Evolutionary conservation across 2,888 invertebrate species (phyloP).

Genomic region (Tetramorium bicarinatum): DNA sequence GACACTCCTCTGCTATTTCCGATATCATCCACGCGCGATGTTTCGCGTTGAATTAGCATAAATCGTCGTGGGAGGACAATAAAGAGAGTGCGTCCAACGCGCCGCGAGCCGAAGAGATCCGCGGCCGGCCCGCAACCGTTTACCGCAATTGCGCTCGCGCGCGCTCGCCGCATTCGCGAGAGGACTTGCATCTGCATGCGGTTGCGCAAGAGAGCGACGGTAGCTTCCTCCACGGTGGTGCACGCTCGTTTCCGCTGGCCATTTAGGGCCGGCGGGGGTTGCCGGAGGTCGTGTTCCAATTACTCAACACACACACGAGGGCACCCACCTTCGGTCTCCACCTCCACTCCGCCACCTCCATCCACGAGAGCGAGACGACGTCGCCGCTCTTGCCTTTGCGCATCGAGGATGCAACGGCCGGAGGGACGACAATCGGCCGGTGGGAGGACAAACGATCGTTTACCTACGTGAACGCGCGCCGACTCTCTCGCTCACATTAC

Average conservation of each 20-base stretch:
- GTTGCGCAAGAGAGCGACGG: slow-evolving; percentile 65
- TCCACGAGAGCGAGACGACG: slow-evolving; percentile 2
- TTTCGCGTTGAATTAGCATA: slow-evolving; percentile 79
- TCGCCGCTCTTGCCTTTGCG: slow-evolving; percentile 58
- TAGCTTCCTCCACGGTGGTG: slow-evolving; percentile 69
- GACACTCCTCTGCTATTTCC: slow-evolving; percentile 76
- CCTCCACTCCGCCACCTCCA: slow-evolving; percentile 66
- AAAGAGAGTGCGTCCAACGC: slow-evolving; percentile 60
- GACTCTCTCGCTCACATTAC: slow-evolving; percentile 49
- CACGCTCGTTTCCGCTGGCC: slow-evolving; percentile 83
- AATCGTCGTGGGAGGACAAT: slow-evolving; percentile 83
- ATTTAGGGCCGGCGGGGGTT: slow-evolving; percentile 84
- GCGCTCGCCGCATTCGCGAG: slow-evolving; percentile 43
- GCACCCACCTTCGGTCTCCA: slow-evolving; percentile 80
- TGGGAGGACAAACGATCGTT: slow-evolving; percentile 85
- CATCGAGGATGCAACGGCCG: slow-evolving; percentile 81
- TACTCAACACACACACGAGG: slow-evolving; percentile 83
- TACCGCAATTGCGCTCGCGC: background rate
- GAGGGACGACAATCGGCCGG: slow-evolving; percentile 83
- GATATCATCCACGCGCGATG: slow-evolving; percentile 72
- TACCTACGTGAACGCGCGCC: slow-evolving; percentile 78
- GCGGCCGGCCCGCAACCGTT: slow-evolving; percentile 33
- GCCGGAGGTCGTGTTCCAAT: slow-evolving; percentile 85
- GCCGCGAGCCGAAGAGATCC: slow-evolving; percentile 41
- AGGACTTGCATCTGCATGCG: slow-evolving; percentile 51